Evolutionary conservation across 2,113 vertebrate species (phyloP).

Genomic region (Tympanuchus pallidicinctus): DNA sequence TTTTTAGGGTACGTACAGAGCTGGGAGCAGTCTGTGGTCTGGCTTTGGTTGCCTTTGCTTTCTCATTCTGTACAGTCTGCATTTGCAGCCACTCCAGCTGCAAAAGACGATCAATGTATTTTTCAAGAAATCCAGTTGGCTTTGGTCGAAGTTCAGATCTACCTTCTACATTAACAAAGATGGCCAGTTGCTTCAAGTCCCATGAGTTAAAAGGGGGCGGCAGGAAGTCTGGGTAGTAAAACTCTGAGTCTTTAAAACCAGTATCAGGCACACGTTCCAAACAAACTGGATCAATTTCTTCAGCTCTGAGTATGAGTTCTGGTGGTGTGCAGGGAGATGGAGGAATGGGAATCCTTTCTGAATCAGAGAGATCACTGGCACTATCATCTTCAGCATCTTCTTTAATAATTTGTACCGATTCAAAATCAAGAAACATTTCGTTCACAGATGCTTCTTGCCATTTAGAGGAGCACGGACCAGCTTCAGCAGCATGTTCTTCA

Average conservation of each 20-base stretch:
- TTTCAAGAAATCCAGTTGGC: constrained; percentile 79
- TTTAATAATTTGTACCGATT: constrained; percentile 71
- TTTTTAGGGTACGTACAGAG: constrained; percentile 42
- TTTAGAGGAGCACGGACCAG: background rate
- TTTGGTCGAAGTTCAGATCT: constrained; percentile 47
- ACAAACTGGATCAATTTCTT: constrained; percentile 78
- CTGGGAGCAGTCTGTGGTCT: constrained; percentile 57
- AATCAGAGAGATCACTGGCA: constrained; percentile 90
- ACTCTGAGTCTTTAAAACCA: background rate
- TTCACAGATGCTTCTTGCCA: constrained; percentile 37
- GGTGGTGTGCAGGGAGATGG: constrained; percentile 78
- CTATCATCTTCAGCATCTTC: constrained; percentile 85
- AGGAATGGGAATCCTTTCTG: constrained; percentile 79
- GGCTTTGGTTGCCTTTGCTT: constrained; percentile 65
- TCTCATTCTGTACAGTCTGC: constrained; percentile 83
- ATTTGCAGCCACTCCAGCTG: constrained; percentile 90
- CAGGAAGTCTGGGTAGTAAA: constrained; percentile 88
- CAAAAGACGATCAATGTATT: constrained; percentile 84
- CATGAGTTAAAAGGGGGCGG: constrained; percentile 90
- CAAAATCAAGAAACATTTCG: constrained; percentile 75
- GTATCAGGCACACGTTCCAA: constrained; percentile 49
- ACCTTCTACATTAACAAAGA: constrained; percentile 79
- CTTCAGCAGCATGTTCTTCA: background rate
- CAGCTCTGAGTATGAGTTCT: constrained; percentile 86
- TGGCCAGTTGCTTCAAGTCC: constrained; percentile 85